Evolutionary conservation across 2,797 vertebrate species (phyloP).

Genomic region (Neostethus bicornis): DNA sequence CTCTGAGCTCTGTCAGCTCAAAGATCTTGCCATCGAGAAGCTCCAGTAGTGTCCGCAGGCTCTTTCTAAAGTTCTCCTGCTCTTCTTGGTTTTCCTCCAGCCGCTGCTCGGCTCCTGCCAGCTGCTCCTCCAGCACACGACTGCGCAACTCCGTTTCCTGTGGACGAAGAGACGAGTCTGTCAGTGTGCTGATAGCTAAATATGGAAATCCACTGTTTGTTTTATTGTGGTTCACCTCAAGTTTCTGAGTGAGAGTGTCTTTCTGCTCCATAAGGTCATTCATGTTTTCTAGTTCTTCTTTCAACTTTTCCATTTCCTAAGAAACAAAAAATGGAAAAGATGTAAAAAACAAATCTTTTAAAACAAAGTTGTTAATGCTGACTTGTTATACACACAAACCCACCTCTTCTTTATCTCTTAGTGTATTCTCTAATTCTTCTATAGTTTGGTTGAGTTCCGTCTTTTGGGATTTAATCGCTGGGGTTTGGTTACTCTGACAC

Average conservation of each 20-base stretch:
- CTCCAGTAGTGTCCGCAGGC: slow-evolving; percentile 98
- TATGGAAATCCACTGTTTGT: background rate
- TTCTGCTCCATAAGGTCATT: slow-evolving; percentile 95
- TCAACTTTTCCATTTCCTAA: slow-evolving; percentile 96
- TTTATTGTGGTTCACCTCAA: slow-evolving; percentile 82
- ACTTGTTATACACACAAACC: slow-evolving; percentile 14
- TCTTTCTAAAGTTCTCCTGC: slow-evolving; percentile 97
- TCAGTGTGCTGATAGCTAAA: background rate
- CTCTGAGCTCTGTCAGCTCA: slow-evolving; percentile 97
- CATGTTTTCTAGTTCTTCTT: slow-evolving; percentile 94
- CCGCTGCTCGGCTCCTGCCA: slow-evolving; percentile 91
- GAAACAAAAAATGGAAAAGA: slow-evolving; percentile 20
- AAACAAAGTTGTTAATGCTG: no score
- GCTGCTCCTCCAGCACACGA: slow-evolving; percentile 94
- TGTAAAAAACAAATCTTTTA: no score
- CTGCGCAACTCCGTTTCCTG: slow-evolving; percentile 95
- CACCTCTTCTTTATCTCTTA: slow-evolving; percentile 95
- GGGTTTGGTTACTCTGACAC: slow-evolving; percentile 95
- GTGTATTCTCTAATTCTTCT: slow-evolving; percentile 90
- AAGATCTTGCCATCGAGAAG: slow-evolving; percentile 99
- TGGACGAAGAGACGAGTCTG: background rate
- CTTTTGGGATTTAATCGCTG: slow-evolving; percentile 96
- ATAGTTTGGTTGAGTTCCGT: slow-evolving; percentile 97
- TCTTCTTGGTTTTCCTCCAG: slow-evolving; percentile 96
- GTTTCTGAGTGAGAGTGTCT: slow-evolving; percentile 91